phyloP scores from a whole-genome alignment of 2,113 vertebrate species.

The Siniperca knerii region DNA sequence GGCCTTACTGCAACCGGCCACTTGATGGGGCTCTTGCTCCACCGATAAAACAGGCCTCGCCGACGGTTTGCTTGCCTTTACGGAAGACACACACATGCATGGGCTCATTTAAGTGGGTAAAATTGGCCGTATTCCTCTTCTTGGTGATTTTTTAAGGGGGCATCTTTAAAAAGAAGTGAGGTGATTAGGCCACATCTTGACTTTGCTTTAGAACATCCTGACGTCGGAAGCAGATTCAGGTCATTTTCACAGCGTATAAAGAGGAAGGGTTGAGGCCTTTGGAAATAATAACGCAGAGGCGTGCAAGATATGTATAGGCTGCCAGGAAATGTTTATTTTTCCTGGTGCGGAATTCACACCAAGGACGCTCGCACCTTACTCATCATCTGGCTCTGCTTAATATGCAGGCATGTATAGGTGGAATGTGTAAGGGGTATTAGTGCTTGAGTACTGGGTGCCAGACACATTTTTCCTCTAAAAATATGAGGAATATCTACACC shows the following conservation, averaged over 20 bases:
- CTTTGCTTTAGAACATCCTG: conserved; percentile 25
- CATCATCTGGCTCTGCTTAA: neutral
- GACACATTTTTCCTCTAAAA: neutral
- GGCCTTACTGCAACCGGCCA: conserved; percentile 54
- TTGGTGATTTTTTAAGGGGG: conserved; percentile 16
- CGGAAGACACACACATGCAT: conserved; percentile 1
- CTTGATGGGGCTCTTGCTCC: conserved; percentile 92
- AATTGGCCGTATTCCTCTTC: conserved; percentile 6
- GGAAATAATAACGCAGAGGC: conserved; percentile 41
- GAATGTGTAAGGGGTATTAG: neutral
- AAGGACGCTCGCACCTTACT: conserved; percentile 27
- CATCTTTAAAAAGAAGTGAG: conserved; percentile 10
- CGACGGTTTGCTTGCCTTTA: neutral
- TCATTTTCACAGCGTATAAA: neutral
- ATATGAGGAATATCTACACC: neutral
- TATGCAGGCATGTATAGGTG: neutral
- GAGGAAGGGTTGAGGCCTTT: conserved; percentile 60
- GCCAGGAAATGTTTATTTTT: conserved; percentile 56
- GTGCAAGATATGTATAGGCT: conserved; percentile 49
- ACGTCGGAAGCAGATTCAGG: neutral
- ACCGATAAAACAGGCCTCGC: conserved; percentile 53
- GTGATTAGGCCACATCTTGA: neutral
- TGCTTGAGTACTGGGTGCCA: neutral
- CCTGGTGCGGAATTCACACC: conserved; percentile 21
- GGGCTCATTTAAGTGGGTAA: neutral